Evolutionary conservation across 2,113 vertebrate species (phyloP), one percentile per base, ranked within the genome.

Genomic region (human): DNA sequence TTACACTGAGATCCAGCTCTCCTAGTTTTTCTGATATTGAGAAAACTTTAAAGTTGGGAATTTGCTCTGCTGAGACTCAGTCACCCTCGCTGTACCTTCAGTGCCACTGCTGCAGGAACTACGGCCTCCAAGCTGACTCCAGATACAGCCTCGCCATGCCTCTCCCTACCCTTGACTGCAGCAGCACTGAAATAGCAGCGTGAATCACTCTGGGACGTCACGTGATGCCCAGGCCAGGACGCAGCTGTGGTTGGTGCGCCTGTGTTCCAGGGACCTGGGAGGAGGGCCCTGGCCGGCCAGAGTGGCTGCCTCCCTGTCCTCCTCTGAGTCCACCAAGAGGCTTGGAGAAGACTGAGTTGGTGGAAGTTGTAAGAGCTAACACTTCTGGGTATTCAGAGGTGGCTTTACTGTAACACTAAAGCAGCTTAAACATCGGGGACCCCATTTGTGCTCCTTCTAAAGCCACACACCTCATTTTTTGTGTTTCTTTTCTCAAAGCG

Each of bases 191-290:
- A 92, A 87, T 55, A 92, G 83, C 61, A 76, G 59, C 73, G 2
- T n/a, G 90, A 96, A 22, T 79, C 93, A 83, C 93, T 18, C 18
- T 30, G 89, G 45, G 66, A 17, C 17, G 32, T 68, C 66, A 68
- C 66, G 70, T 40, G n/a, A 32, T 0, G 40, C 68, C 18, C 22
- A 32, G 68, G 61, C 88, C 96, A 61, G 87, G 57, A 18, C 0
- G 35, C 40, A 20, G 20, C 75, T 45, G 43, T 0, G 18, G 32
- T 13, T 1, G 30, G 57, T 12, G 18, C 78, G 64, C 32, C 40
- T 59, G 38, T 48, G 55, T 35, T 72, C 52, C 27, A 50, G 83
- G n/a, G 43, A 61, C 13, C 22, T 25, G 35, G 55, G 83, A 30
- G 1, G 10, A 40, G 23, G 89, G 55, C 94, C 8, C 73, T 32